Percentiles rank a stretch among this genome's conserved stretches.
Evolutionary conservation across 2,113 vertebrate species (phyloP).

Genomic region (Nanorana parkeri): DNA sequence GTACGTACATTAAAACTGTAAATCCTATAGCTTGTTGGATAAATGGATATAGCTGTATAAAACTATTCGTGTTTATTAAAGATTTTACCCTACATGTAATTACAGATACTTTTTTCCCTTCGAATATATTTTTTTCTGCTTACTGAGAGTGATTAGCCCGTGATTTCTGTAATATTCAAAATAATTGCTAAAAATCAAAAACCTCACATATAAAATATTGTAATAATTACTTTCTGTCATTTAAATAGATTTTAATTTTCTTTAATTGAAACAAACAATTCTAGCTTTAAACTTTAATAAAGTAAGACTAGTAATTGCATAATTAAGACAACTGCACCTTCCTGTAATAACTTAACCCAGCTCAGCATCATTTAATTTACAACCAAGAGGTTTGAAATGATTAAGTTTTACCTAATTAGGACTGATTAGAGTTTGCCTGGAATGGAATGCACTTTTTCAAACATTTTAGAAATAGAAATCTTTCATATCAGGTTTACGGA

Average conservation of each 20-base stretch:
- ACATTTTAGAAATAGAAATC: constrained; percentile 19
- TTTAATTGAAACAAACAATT: constrained; percentile 57
- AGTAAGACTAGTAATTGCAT: constrained; percentile 50
- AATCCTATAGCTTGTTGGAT: too few relatives aligned
- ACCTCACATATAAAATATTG: constrained; percentile 24
- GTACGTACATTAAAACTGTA: too few relatives aligned
- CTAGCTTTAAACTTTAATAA: constrained; percentile 53
- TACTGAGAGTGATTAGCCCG: background rate
- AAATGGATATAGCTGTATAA: too few relatives aligned
- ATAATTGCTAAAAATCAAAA: constrained; percentile 18
- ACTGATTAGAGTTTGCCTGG: constrained; percentile 27
- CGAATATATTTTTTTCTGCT: too few relatives aligned
- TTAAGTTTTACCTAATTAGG: constrained; percentile 51
- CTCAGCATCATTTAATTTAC: constrained; percentile 56
- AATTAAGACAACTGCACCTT: constrained; percentile 56
- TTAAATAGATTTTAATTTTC: constrained; percentile 43
- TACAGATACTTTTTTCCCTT: too few relatives aligned
- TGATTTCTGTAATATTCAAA: constrained; percentile 11
- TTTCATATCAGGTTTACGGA: background rate
- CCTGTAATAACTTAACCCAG: constrained; percentile 54
- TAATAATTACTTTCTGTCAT: constrained; percentile 45
- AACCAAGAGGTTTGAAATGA: constrained; percentile 52
- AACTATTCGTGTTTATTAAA: too few relatives aligned
- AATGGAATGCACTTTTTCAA: constrained; percentile 19
- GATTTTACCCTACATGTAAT: too few relatives aligned